phyloP scores from a whole-genome alignment of 2,888 invertebrate species.

The Cephus sareptanus region DNA sequence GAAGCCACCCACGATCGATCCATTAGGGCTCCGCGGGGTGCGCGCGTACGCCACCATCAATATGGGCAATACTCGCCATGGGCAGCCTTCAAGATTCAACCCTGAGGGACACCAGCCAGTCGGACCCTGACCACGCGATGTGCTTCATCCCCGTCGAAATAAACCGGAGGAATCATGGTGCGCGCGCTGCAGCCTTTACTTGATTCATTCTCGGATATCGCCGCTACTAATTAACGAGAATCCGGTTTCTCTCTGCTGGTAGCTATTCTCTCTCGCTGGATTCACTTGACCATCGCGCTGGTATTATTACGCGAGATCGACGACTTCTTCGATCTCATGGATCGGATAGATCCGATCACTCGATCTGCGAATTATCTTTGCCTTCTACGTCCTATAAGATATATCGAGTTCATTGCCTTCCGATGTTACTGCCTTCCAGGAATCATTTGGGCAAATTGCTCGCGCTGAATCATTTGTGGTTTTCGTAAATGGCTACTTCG shows the following conservation, averaged over 20 bases:
- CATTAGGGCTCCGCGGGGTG: slow-evolving; percentile 62
- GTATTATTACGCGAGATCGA: too few species aligned
- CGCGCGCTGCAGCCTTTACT: slow-evolving; percentile 3
- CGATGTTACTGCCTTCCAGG: too few species aligned
- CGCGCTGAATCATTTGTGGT: too few species aligned
- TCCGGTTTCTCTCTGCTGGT: slow-evolving; percentile 56
- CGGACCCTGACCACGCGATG: neutral
- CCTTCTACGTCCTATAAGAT: too few species aligned
- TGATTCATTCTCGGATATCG: slow-evolving; percentile 50
- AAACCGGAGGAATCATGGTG: neutral
- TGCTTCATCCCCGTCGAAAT: neutral
- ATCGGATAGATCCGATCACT: too few species aligned
- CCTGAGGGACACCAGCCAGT: slow-evolving; percentile 5
- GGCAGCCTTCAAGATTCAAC: slow-evolving; percentile 16
- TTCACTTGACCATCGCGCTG: too few species aligned
- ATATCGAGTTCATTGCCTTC: too few species aligned
- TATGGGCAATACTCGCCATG: slow-evolving; percentile 51
- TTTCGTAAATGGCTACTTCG: too few species aligned
- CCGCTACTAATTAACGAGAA: slow-evolving; percentile 53
- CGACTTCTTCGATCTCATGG: too few species aligned
- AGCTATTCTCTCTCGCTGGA: slow-evolving; percentile 19
- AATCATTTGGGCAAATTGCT: too few species aligned
- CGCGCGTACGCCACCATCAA: slow-evolving; percentile 56
- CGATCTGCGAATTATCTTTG: too few species aligned
- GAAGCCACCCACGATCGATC: slow-evolving; percentile 62